phyloP scores from a whole-genome alignment of 1,140 invertebrate species.

The Branchinecta lindahli region DNA sequence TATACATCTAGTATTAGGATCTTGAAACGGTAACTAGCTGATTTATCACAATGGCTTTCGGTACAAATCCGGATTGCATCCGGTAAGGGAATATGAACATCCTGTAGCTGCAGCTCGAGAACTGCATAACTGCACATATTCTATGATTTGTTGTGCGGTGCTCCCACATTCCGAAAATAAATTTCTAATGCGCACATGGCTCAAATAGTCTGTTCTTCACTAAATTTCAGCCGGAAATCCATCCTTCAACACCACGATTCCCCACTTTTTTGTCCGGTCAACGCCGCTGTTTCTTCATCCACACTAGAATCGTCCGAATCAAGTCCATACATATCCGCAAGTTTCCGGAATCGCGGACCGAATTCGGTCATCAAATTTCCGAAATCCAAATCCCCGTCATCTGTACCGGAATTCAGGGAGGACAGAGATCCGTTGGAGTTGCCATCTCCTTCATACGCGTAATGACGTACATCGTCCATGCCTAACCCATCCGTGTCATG shows the following conservation, averaged over 20 bases:
- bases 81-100: too few relatives aligned
- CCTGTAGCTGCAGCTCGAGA: too few relatives aligned
- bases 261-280: slow-evolving; percentile 7
- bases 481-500: slow-evolving; percentile 76
- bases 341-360: slow-evolving; percentile 85
- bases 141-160: too few relatives aligned
- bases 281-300: slow-evolving; percentile 36
- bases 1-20: too few relatives aligned
- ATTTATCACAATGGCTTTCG: too few relatives aligned
- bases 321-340: slow-evolving; percentile 94
- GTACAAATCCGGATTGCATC: too few relatives aligned
- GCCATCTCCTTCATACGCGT: slow-evolving; percentile 89
- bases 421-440: slow-evolving; percentile 82
- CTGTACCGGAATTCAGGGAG: slow-evolving; percentile 76
- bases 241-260: slow-evolving; percentile 27
- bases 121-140: too few relatives aligned
- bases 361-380: slow-evolving; percentile 84
- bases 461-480: slow-evolving; percentile 86
- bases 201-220: too few relatives aligned
- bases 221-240: neutral
- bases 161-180: too few relatives aligned
- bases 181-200: too few relatives aligned
- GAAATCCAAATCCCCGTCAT: slow-evolving; percentile 88
- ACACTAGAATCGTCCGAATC: slow-evolving; percentile 59
- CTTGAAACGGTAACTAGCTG: too few relatives aligned